phyloP scores from a whole-genome alignment of 2,113 vertebrate genomes.

The Menidia beryllina region DNA sequence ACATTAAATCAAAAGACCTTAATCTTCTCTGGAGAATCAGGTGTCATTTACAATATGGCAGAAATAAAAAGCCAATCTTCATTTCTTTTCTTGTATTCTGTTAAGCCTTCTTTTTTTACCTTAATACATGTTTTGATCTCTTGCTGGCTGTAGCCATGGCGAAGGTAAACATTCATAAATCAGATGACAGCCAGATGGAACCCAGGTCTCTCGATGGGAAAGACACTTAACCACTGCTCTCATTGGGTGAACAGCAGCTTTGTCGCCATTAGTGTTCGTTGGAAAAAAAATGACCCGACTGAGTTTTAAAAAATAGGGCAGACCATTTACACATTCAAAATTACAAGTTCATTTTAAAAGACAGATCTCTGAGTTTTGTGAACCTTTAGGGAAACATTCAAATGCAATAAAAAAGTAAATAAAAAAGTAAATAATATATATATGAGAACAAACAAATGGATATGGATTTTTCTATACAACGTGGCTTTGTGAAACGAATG shows the following conservation, averaged over 20 bases:
- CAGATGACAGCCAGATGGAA: no score
- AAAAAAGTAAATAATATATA: no score
- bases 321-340: neutral
- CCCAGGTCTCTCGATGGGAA: no score
- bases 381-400: neutral
- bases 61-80: neutral
- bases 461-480: neutral
- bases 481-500: neutral
- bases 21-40: constrained; percentile 36
- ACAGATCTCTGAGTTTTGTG: no score
- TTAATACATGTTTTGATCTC: no score
- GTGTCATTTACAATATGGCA: constrained; percentile 36
- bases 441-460: no score
- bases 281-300: no score
- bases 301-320: neutral
- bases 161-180: no score
- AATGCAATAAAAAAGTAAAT: neutral
- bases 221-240: neutral
- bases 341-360: neutral
- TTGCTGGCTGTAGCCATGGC: no score
- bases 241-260: neutral
- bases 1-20: constrained; percentile 7
- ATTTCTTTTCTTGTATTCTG: neutral
- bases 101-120: neutral
- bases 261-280: no score